Evolutionary conservation across 2,113 vertebrate genomes (phyloP).

Genomic region (Sardina pilchardus): DNA sequence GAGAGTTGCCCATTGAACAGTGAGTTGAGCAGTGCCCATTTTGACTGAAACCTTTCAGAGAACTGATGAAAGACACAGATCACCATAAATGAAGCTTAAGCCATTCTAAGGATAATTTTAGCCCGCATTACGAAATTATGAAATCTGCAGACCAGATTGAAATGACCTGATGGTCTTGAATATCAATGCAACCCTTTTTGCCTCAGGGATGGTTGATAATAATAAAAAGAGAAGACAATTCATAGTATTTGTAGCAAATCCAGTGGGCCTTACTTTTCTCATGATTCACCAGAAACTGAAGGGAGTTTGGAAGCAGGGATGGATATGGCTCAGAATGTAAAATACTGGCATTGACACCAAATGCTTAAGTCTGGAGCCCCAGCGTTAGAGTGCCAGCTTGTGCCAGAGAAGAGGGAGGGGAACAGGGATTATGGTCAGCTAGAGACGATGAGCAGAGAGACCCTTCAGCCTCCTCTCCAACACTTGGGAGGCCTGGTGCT

Average conservation of each 20-base stretch:
- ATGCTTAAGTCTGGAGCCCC: background rate
- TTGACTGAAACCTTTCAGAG: background rate
- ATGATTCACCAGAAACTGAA: background rate
- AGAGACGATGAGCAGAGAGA: background rate
- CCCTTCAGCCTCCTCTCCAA: background rate
- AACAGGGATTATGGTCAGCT: background rate
- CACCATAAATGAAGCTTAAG: background rate
- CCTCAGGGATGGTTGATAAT: slow-evolving; percentile 1
- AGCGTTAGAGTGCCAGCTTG: background rate
- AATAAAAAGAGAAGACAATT: background rate
- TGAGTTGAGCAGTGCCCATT: background rate
- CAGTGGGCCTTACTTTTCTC: background rate
- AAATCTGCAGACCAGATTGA: background rate
- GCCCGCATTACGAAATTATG: slow-evolving; percentile 15
- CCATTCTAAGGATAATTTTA: slow-evolving; percentile 23
- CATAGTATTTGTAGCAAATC: background rate
- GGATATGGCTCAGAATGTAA: background rate
- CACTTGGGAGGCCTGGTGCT: background rate
- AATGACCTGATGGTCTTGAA: background rate
- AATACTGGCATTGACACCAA: background rate
- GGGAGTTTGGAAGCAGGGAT: background rate
- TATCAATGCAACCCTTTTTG: background rate
- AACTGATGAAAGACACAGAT: background rate
- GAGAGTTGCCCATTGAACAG: background rate
- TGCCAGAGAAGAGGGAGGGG: background rate